Percentiles rank a stretch among this genome's conserved stretches.
Evolutionary conservation across 2,888 invertebrate species (phyloP).

Genomic region (Tuberolachnus salignus): DNA sequence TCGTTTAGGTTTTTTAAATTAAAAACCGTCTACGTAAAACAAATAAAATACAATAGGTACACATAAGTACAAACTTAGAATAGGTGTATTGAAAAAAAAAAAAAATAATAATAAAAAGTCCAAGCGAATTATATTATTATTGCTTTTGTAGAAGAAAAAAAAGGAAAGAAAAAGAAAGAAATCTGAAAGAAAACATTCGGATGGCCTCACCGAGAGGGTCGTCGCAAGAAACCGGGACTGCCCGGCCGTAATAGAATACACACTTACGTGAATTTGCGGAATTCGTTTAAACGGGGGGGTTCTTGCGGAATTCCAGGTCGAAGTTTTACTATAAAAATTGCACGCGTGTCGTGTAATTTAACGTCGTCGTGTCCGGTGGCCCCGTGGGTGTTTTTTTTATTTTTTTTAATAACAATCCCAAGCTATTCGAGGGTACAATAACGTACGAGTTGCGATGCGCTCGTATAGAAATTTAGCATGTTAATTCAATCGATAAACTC

Average conservation of each 20-base stretch:
- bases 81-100: too few species aligned
- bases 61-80: too few species aligned
- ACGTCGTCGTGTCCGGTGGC: too few species aligned
- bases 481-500: too few species aligned
- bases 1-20: background rate
- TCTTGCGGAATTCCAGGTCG: conserved; percentile 20
- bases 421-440: too few species aligned
- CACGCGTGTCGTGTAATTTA: background rate
- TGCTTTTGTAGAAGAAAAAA: background rate
- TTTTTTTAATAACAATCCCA: too few species aligned
- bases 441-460: too few species aligned
- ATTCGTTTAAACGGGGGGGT: conserved; percentile 50
- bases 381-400: too few species aligned
- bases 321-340: background rate
- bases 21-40: conserved; percentile 2
- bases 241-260: background rate
- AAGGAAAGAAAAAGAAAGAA: background rate
- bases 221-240: background rate
- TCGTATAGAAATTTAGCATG: too few species aligned
- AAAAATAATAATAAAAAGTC: too few species aligned
- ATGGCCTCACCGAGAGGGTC: background rate
- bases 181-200: conserved; percentile 26
- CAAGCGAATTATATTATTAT: background rate
- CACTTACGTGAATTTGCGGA: conserved; percentile 16
- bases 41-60: background rate